phyloP scores from a whole-genome alignment of 2,113 vertebrate genomes.

The Vidua chalybeata region DNA sequence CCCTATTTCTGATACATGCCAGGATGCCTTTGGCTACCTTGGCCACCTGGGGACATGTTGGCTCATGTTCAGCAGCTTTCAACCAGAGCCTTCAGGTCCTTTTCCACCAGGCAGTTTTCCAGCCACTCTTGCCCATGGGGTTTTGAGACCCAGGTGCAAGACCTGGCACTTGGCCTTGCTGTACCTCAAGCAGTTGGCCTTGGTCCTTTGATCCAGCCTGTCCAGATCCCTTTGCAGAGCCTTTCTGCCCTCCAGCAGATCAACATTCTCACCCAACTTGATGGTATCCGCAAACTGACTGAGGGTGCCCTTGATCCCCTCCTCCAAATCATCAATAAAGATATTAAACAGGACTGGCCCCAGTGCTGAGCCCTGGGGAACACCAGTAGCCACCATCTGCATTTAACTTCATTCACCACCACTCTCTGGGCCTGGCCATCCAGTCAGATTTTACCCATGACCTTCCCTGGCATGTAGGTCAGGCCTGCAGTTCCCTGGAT shows the following conservation, averaged over 20 bases:
- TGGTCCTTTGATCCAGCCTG: neutral
- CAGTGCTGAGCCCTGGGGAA: neutral
- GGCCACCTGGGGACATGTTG: accelerated
- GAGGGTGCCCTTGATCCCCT: neutral
- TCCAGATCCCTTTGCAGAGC: neutral
- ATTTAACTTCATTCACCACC: neutral
- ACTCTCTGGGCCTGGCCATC: neutral
- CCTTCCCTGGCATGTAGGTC: neutral
- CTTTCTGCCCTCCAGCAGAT: neutral
- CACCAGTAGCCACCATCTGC: too few species aligned
- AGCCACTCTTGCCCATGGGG: neutral
- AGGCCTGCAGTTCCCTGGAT: neutral
- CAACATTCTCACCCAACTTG: neutral
- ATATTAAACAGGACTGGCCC: neutral
- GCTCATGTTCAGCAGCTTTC: neutral
- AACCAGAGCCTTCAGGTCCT: neutral
- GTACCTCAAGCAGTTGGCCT: neutral
- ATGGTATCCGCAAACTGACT: accelerated
- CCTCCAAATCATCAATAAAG: neutral
- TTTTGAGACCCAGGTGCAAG: neutral
- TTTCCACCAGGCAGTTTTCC: neutral
- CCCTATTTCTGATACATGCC: neutral
- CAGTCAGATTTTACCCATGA: neutral
- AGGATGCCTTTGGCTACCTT: neutral
- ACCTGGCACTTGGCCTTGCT: neutral